Conservation (phyloP, 2,113 vertebrate species). For the Pithys albifrons region DNA sequence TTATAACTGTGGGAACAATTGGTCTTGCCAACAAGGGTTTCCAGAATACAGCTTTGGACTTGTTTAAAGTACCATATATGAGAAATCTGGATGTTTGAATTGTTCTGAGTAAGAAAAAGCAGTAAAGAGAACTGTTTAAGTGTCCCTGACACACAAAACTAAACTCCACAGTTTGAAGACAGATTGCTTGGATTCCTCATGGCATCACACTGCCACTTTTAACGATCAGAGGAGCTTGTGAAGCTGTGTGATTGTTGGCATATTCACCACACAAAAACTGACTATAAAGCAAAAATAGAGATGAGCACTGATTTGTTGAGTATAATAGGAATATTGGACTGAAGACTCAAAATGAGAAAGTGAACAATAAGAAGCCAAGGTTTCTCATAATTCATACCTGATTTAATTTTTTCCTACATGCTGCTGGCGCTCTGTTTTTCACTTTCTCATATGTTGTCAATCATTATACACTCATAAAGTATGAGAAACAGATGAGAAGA, state of each 20-base stretch:
- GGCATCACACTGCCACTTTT: constrained; percentile 3
- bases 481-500: constrained; percentile 36
- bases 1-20: constrained; percentile 10
- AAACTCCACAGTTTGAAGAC: constrained; percentile 48
- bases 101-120: background rate
- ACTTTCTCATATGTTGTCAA: constrained; percentile 18
- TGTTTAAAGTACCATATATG: constrained; percentile 27
- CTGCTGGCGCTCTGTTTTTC: background rate
- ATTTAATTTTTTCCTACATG: background rate
- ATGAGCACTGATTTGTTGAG: constrained; percentile 37
- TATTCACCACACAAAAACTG: constrained; percentile 28
- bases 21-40: background rate
- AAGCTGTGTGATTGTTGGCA: constrained; percentile 35
- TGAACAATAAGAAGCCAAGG: constrained; percentile 53
- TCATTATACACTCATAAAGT: constrained; percentile 30
- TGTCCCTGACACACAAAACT: constrained; percentile 43
- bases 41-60: constrained; percentile 31
- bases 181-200: constrained; percentile 42
- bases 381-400: background rate
- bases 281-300: constrained; percentile 57
- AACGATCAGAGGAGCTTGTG: constrained; percentile 51
- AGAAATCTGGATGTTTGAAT: constrained; percentile 28
- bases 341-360: constrained; percentile 25
- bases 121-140: constrained; percentile 49
- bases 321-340: background rate